phyloP scores from a whole-genome alignment of 2,113 vertebrate species.

The Lagenorhynchus albirostris region DNA sequence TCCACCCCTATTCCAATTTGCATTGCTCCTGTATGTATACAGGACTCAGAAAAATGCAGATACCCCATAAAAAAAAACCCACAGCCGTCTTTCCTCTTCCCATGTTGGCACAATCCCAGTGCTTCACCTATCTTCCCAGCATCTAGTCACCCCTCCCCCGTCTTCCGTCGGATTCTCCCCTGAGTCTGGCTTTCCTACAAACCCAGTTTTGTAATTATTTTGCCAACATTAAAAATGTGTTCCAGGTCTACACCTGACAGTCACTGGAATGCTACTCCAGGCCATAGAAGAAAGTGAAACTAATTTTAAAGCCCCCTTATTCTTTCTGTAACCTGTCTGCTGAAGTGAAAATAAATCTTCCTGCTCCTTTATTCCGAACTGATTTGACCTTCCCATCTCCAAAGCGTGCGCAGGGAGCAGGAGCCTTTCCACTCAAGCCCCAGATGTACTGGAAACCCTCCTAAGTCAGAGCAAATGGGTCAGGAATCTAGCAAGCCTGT shows the following conservation, averaged over 20 bases:
- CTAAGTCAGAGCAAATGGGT: constrained; percentile 79
- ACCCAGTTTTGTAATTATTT: constrained; percentile 52
- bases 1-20: not conserved
- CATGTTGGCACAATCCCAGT: not conserved
- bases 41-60: constrained; percentile 26
- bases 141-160: not conserved
- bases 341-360: constrained; percentile 46
- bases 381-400: constrained; percentile 43
- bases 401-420: not conserved
- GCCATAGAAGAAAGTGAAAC: constrained; percentile 64
- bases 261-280: constrained; percentile 58
- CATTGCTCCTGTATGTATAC: constrained; percentile 29
- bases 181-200: constrained; percentile 22
- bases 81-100: not conserved
- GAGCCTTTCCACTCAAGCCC: constrained; percentile 20
- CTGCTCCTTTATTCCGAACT: constrained; percentile 45
- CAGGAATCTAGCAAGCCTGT: constrained; percentile 80
- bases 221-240: constrained; percentile 61
- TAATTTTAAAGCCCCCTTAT: constrained; percentile 53
- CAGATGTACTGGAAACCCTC: constrained; percentile 33
- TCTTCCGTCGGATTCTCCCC: constrained; percentile 23
- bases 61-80: not conserved
- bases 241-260: constrained; percentile 54
- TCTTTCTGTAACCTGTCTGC: constrained; percentile 48
- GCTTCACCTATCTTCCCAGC: not conserved